Percentiles rank a stretch among this genome's conserved stretches.
Conservation (phyloP, 2,113 vertebrate genomes). For the Phrynocephalus versicolor region DNA sequence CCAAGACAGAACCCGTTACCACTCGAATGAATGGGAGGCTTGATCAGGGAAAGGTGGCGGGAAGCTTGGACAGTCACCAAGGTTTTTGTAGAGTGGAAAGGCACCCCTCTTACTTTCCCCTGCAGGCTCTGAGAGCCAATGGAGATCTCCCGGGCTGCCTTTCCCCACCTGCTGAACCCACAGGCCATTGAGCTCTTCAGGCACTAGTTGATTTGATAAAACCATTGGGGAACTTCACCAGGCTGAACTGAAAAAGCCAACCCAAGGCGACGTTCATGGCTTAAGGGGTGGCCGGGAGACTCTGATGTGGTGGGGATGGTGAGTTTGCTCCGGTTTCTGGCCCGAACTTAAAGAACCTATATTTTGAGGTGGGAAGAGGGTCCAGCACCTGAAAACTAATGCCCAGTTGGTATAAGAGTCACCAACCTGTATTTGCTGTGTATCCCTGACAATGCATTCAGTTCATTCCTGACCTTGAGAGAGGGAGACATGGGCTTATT, state of each 20-base stretch:
- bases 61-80: constrained; percentile 15
- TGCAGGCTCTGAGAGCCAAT: neutral
- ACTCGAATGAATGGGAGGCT: constrained; percentile 9
- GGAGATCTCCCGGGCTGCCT: neutral
- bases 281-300: too few relatives aligned
- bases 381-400: neutral
- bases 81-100: neutral
- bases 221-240: neutral
- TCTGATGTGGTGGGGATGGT: too few relatives aligned
- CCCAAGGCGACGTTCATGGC: too few relatives aligned
- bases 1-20: constrained; percentile 55
- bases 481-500: neutral
- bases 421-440: neutral
- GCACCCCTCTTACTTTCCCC: neutral
- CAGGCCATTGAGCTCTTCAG: neutral
- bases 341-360: too few relatives aligned
- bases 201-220: too few relatives aligned
- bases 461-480: neutral
- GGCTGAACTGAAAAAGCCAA: neutral
- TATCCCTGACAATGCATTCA: neutral
- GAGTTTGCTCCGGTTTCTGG: too few relatives aligned
- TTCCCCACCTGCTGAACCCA: neutral
- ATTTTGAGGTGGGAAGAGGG: too few relatives aligned
- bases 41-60: neutral
- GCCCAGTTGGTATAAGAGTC: neutral